Evolutionary conservation across 1,140 invertebrate genomes (phyloP), one percentile per base, ranked within the genome.

Genomic region (Onthophagus taurus): DNA sequence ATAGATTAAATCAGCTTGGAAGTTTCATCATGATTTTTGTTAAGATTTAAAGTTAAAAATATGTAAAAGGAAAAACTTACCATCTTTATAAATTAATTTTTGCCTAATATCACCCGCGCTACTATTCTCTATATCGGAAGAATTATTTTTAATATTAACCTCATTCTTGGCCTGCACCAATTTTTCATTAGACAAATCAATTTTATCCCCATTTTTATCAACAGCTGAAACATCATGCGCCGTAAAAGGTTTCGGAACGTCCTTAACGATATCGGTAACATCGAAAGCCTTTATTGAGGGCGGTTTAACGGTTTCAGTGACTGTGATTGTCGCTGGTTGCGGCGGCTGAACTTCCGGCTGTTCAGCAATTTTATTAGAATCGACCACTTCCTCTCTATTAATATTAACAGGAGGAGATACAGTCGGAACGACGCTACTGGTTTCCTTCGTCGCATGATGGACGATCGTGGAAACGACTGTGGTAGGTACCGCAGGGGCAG

Each of bases 221-320:
- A 45, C 39, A 9, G 45, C 37, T 26, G 51, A 47, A 9, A 41
- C 42, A 8, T 38, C 23, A n/a, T n/a, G n/a, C 14, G 44, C 42
- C 24, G 42, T 48, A 13, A 55, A 45, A 5, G 53, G 51, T 51
- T 52, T 55, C 5, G 57, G 50, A 18, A 38, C 44, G 14, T 62
- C 61, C 24, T 50, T 58, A 39, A 65, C 53, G 21, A 65, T 63
- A 46, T 52, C 52, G 8, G 59, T 64, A 17, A 65, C 54, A 44
- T 63, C 57, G 16, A 62, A 49, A 48, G 37, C 51, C 9, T 24
- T 44, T n/a, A n/a, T n/a, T 21, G 51, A 52, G 19, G 19, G 11
- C 30, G 39, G 34, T 29, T 30, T 31, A 19, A 26, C 31, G 19
- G 13, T 31, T 14, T 3, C 18, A 31, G 16, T 24, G 5, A 36